These are phyloP conservation scores for Drosophila multiciliata DNA, from an alignment of 2,888 invertebrate species.

Conservation along the genomic window DNA sequence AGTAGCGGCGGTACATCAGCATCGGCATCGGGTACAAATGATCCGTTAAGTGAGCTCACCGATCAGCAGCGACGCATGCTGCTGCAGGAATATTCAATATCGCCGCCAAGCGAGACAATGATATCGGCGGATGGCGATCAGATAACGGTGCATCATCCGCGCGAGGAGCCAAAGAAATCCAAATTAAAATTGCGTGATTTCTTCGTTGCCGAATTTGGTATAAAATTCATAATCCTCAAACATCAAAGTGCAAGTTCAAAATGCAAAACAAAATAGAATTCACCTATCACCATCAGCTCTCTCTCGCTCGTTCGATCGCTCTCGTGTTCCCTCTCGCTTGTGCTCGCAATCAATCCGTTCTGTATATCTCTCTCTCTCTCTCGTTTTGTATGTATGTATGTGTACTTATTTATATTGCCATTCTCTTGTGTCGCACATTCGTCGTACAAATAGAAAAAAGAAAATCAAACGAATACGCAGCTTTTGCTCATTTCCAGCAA, in stretches of 20 bases:
- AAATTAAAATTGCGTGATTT: constrained; percentile 94
- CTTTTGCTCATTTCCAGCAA: constrained; percentile 17
- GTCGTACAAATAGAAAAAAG: not conserved
- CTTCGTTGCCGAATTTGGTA: constrained; percentile 93
- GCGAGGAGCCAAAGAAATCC: constrained; percentile 91
- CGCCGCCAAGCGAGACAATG: constrained; percentile 82
- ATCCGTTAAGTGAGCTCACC: constrained; percentile 77
- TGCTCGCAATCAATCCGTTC: not conserved
- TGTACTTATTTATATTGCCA: constrained; percentile 5
- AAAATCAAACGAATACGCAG: not conserved
- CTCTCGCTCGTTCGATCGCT: constrained; percentile 2
- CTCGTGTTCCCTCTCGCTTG: constrained; percentile 22
- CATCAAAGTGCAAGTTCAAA: constrained; percentile 10
- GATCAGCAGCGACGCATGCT: constrained; percentile 82
- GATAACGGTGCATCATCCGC: constrained; percentile 87
- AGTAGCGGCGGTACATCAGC: constrained; percentile 22
- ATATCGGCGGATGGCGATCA: constrained; percentile 84
- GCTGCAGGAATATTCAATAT: constrained; percentile 80
- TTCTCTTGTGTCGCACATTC: constrained; percentile 12
- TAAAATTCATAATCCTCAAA: constrained; percentile 63
- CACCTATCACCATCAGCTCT: constrained; percentile 23
- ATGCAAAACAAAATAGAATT: constrained; percentile 6
- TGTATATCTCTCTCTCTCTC: not conserved
- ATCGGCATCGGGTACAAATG: constrained; percentile 31
- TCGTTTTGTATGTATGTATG: not conserved